Evolutionary conservation across 2,888 invertebrate species (phyloP), one percentile per base, ranked within the genome.

Genomic region (Meta bourneti): DNA sequence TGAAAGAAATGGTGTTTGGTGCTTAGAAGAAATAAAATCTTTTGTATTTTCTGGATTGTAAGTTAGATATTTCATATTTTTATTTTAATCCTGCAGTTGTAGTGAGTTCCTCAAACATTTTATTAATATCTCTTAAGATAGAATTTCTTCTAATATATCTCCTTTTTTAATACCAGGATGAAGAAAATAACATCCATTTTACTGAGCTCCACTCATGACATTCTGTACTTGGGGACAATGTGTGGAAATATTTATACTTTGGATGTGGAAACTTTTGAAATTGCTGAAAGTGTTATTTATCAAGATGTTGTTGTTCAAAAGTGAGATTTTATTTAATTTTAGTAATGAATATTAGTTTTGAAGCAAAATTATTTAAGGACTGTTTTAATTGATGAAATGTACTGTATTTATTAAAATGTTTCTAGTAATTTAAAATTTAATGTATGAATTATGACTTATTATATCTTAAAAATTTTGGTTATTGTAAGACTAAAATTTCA

Each of bases 251-350:
- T 99, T 93, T 98, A 99, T 95, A 96, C 97, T 16, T 95, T 99
- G 90, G 97, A 98, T 95, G 95, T 98, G 87, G 96, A 96, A 94
- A 96, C 97, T 0, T 98, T 99, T 95, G 96, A 96, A 72, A 96
- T 98, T 95, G 96, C 97, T 86, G 98, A 98, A 93, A 97, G 97
- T 94, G 98, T 98, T 93, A 98, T 99, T 94, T 98, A 98, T 95
- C 98, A 98, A 95, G 99, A 99, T 95, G 97, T 98, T 93, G 98
- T 99, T 93, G 97, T 98, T 97, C 98, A 99, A 95, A 98, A 98
- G 98, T 98, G 95, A 96, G 97, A 96, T 69, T 51, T 77, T 16
- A 77, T 1, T 7, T 51, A n/a, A 16, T 54, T 54, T 51, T 20
- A 20, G 0, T 49, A 11, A 20, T n/a, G 2, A 81, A 81, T 81